These are phyloP conservation scores for Amphilophus citrinellus DNA, from an alignment of 2,113 vertebrate species.

Conservation along the genomic window DNA sequence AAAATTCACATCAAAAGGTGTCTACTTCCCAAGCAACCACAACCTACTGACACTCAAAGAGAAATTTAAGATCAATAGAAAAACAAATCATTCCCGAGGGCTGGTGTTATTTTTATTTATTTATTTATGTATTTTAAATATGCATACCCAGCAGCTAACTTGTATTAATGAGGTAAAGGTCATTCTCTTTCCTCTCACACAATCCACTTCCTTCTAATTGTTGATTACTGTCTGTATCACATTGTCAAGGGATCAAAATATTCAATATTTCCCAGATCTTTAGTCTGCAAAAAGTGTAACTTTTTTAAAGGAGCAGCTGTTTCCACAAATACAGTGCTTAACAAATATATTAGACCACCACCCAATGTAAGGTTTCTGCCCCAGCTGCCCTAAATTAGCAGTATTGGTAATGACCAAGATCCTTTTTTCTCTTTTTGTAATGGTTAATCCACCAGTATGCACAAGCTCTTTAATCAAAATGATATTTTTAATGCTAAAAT, in stretches of 20 bases:
- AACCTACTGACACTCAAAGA: not conserved
- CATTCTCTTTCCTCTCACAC: slow-evolving; percentile 18
- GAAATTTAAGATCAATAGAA: not conserved
- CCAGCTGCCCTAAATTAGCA: no score
- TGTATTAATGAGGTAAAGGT: slow-evolving; percentile 11
- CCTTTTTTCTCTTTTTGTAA: no score
- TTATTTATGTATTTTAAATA: not conserved
- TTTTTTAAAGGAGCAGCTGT: not conserved
- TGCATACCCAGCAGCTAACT: not conserved
- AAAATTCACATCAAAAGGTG: slow-evolving; percentile 7
- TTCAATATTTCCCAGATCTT: not conserved
- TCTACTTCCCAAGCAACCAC: not conserved
- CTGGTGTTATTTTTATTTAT: not conserved
- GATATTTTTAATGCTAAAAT: not conserved
- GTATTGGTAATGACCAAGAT: no score
- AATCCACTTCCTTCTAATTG: slow-evolving; percentile 13
- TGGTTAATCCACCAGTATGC: not conserved
- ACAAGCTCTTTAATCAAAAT: not conserved
- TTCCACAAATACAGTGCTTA: not conserved
- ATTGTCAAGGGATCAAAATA: not conserved
- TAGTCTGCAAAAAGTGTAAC: fast-evolving
- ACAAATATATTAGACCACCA: not conserved
- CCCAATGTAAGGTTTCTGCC: not conserved
- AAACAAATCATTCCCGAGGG: not conserved
- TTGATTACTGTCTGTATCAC: not conserved